Percentiles rank a stretch among this genome's conserved stretches.
Conservation (phyloP, 1,140 invertebrate genomes). For the Homarus americanus region DNA sequence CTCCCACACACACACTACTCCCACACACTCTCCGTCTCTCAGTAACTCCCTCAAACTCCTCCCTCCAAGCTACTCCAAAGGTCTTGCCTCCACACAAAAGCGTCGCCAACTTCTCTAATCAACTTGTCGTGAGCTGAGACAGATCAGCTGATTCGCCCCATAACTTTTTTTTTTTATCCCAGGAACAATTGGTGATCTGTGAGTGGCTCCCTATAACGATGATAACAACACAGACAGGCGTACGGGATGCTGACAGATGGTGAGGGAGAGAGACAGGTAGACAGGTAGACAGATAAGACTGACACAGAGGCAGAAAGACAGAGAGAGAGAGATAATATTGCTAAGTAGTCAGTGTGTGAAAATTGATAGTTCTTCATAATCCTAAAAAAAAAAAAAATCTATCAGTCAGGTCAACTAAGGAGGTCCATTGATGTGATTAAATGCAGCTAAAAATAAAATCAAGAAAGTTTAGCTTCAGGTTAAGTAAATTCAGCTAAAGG, state of each 20-base stretch:
- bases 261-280: neutral
- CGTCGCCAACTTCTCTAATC: neutral
- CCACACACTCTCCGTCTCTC: neutral
- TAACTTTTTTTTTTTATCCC: conserved; percentile 9
- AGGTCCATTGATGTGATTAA: too few relatives aligned
- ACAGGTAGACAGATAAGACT: too few relatives aligned
- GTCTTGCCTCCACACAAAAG: neutral
- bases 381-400: too few relatives aligned
- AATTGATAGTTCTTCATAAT: too few relatives aligned
- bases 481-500: too few relatives aligned
- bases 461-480: too few relatives aligned
- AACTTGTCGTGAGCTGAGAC: neutral
- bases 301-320: too few relatives aligned
- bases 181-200: neutral
- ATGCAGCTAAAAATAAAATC: too few relatives aligned
- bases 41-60: neutral
- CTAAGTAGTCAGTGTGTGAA: too few relatives aligned
- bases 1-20: neutral
- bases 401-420: too few relatives aligned
- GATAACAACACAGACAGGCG: neutral
- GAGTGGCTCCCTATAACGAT: too few relatives aligned
- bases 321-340: too few relatives aligned
- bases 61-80: neutral
- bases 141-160: neutral
- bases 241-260: neutral